These are phyloP conservation scores for Carcharodon carcharias DNA, from an alignment of 2,797 vertebrate species.

Conservation along the genomic window DNA sequence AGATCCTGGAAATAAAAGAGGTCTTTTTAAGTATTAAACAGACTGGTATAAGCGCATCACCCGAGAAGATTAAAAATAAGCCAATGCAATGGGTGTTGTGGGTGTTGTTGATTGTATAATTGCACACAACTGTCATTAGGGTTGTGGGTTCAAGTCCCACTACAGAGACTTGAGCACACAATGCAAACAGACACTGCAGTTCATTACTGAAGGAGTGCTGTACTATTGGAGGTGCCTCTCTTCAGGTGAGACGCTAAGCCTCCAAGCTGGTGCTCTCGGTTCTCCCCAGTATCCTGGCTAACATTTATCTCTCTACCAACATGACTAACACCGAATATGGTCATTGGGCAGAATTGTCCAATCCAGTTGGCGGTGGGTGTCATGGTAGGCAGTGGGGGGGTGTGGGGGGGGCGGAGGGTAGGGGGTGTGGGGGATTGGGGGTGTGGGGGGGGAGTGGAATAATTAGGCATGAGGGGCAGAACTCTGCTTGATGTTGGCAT, in stretches of 20 bases:
- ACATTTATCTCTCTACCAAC: not conserved
- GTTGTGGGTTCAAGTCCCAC: not conserved
- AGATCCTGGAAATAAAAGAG: slow-evolving; percentile 57
- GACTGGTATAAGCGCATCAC: no score
- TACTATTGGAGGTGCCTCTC: not conserved
- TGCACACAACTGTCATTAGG: not conserved
- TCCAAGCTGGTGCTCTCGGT: not conserved
- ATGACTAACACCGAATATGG: not conserved
- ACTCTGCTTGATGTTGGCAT: no score
- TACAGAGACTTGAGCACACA: not conserved
- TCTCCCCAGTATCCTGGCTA: not conserved
- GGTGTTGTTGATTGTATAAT: not conserved
- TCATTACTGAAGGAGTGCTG: not conserved
- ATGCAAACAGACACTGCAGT: not conserved
- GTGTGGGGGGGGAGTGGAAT: no score
- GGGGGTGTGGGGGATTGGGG: no score
- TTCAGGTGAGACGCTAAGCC: not conserved
- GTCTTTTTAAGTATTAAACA: not conserved
- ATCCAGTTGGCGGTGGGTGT: no score
- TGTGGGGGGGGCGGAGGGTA: no score
- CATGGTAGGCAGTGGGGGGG: no score
- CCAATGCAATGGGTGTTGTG: not conserved
- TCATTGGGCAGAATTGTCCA: not conserved
- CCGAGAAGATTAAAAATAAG: not conserved
- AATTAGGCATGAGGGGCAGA: no score